Percentiles rank a stretch among this genome's conserved stretches.
phyloP scores from a whole-genome alignment of 2,888 invertebrate genomes.

The Pinctada fucata region DNA sequence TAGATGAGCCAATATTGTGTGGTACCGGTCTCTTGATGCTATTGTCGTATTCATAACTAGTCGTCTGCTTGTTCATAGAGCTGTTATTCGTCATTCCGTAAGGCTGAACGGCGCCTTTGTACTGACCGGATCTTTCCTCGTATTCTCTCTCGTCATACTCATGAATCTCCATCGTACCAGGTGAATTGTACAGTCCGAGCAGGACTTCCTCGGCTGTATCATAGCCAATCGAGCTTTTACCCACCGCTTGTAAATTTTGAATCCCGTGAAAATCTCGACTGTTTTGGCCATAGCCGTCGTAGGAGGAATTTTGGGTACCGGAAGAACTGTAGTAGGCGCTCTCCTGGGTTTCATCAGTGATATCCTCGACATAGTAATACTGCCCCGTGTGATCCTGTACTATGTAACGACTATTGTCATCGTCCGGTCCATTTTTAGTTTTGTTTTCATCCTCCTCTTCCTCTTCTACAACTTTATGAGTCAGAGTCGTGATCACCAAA shows the following conservation, averaged over 20 bases:
- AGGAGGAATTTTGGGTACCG: conserved; percentile 42
- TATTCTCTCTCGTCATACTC: conserved; percentile 47
- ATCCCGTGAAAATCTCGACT: conserved; percentile 48
- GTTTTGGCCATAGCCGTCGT: conserved; percentile 41
- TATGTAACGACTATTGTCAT: conserved; percentile 35
- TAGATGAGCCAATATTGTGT: conserved; percentile 34
- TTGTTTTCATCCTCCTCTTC: conserved; percentile 42
- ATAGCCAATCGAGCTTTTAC: conserved; percentile 47
- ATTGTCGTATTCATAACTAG: conserved; percentile 32
- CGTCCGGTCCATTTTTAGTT: conserved; percentile 34
- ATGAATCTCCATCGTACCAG: conserved; percentile 35
- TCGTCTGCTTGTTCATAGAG: conserved; percentile 27
- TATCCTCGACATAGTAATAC: conserved; percentile 60
- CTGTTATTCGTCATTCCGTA: conserved; percentile 27
- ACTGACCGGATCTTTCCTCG: conserved; percentile 10
- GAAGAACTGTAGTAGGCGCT: conserved; percentile 55
- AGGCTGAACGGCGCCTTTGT: conserved; percentile 8
- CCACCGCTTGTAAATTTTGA: conserved; percentile 51
- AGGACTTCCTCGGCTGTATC: conserved; percentile 56
- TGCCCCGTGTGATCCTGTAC: conserved; percentile 61
- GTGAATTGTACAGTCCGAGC: conserved; percentile 49
- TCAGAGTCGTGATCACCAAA: conserved; percentile 57
- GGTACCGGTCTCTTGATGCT: conserved; percentile 26
- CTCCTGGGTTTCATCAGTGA: conserved; percentile 56
- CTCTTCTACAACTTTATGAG: conserved; percentile 54